Evolutionary conservation across 2,888 invertebrate genomes (phyloP).

Genomic region (Chrysolina haemoptera): DNA sequence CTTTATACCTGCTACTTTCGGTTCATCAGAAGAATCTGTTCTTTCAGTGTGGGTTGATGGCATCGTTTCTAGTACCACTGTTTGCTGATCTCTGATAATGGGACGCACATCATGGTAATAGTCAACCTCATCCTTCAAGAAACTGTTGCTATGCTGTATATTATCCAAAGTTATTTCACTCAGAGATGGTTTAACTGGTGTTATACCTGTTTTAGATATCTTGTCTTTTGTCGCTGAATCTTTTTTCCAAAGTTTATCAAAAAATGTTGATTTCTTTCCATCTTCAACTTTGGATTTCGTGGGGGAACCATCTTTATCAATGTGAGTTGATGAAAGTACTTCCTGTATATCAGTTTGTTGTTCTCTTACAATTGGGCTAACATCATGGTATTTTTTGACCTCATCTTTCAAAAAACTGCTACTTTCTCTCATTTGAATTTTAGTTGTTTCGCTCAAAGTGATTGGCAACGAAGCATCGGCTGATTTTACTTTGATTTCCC

Average conservation of each 20-base stretch:
- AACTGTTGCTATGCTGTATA: conserved; percentile 49
- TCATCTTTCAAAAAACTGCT: conserved; percentile 55
- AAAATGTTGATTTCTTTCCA: background rate
- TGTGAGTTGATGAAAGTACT: background rate
- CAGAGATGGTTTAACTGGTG: conserved; percentile 35
- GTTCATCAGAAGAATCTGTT: background rate
- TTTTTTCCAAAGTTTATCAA: conserved; percentile 33
- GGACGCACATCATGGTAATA: conserved; percentile 54
- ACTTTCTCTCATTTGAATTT: conserved; percentile 28
- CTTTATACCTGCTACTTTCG: conserved; percentile 26
- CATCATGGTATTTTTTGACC: conserved; percentile 53
- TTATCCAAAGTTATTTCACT: conserved; percentile 45
- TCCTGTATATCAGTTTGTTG: background rate
- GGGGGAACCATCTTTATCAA: background rate
- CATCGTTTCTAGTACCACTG: conserved; percentile 15
- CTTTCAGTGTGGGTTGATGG: conserved; percentile 21
- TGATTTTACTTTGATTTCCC: background rate
- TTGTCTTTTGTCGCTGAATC: conserved; percentile 23
- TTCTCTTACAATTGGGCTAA: conserved; percentile 42
- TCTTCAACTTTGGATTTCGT: conserved; percentile 27
- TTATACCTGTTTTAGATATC: conserved; percentile 13
- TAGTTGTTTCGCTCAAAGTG: conserved; percentile 22
- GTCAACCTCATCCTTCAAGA: conserved; percentile 53
- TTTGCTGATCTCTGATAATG: conserved; percentile 33
- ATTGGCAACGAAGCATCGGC: background rate